Evolutionary conservation across 2,888 invertebrate genomes (phyloP), one percentile per base, ranked within the genome.

Genomic region (Galeruca laticollis): DNA sequence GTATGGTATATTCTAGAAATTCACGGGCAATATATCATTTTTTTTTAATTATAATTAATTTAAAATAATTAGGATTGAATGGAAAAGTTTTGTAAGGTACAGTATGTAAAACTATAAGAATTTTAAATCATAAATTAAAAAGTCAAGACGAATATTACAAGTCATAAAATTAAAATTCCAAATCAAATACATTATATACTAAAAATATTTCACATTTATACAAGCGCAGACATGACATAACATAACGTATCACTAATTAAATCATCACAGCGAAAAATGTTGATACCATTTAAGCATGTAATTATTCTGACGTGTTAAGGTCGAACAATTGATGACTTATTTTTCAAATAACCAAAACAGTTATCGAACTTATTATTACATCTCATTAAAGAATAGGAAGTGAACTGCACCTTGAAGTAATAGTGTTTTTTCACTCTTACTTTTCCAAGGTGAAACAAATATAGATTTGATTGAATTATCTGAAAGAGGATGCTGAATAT

Each of bases 381-480:
- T 49, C 20, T 13, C 49, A 33, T 51, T 6, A 15, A 15, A 13
- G 15, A 56, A 33, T 15, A 56, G 56, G 56, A 60, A 47, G 43
- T 61, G 26, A 61, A 5, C 15, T 61, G 49, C 47, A 61, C 61
- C 61, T 61, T 61, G 61, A 51, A 20, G 35, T 51, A 61, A 61
- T 51, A 61, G 33, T 61, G 31, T 52, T 61, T 61, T 51, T 9
- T n/a, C 2, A 47, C 18, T 8, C 2, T 5, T 47, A 47, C 18
- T 8, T 2, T 15, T 6, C 18, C 1, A 15, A 18, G 47, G 15
- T 18, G 9, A 10, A 47, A 47, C 9, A 1, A 47, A 18, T 47
- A 9, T 15, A 9, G 1, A 18, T 9, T 47, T 10, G 15, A 47
- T 47, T 47, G 15, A 8, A 47, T 15, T 37, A 13, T 13, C 8